Conservation (phyloP, 1,140 invertebrate genomes). For the Drosophila mayri region DNA sequence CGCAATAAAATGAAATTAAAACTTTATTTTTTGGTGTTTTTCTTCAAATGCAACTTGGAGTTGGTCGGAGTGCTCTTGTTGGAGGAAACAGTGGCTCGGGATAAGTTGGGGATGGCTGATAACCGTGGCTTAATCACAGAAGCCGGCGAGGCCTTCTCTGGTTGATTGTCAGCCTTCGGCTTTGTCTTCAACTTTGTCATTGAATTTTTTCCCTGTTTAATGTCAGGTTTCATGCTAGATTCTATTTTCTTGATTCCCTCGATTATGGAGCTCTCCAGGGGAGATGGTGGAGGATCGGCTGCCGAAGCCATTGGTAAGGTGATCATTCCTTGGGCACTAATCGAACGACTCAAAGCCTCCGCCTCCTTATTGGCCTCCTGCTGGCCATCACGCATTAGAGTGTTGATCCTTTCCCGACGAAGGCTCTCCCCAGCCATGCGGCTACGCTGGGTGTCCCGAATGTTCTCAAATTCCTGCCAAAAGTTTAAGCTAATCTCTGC, state of each 20-base stretch:
- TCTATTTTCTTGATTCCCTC: not conserved
- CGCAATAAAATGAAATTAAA: not conserved
- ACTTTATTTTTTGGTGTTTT: constrained; percentile 35
- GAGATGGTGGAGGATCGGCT: not conserved
- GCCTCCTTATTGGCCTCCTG: constrained; percentile 47
- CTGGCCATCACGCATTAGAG: constrained; percentile 38
- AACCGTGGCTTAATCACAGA: not conserved
- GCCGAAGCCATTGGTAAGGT: constrained; percentile 3
- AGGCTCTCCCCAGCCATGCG: constrained; percentile 36
- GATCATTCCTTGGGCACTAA: constrained; percentile 59
- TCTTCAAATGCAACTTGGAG: constrained; percentile 35
- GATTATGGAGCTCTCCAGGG: not conserved
- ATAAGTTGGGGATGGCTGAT: constrained; percentile 23
- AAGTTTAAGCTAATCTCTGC: constrained; percentile 51
- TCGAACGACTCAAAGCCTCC: constrained; percentile 52
- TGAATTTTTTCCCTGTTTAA: not conserved
- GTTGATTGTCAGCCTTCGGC: not conserved
- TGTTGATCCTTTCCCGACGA: constrained; percentile 38
- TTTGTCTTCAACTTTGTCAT: constrained; percentile 1
- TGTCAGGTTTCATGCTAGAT: not conserved
- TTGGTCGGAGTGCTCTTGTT: not conserved
- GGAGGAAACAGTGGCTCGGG: constrained; percentile 1
- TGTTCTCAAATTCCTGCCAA: constrained; percentile 63
- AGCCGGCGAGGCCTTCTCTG: not conserved
- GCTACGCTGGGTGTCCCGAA: constrained; percentile 40